These are phyloP conservation scores for Pinctada fucata DNA, from an alignment of 2,888 invertebrate genomes.

Conservation along the genomic window DNA sequence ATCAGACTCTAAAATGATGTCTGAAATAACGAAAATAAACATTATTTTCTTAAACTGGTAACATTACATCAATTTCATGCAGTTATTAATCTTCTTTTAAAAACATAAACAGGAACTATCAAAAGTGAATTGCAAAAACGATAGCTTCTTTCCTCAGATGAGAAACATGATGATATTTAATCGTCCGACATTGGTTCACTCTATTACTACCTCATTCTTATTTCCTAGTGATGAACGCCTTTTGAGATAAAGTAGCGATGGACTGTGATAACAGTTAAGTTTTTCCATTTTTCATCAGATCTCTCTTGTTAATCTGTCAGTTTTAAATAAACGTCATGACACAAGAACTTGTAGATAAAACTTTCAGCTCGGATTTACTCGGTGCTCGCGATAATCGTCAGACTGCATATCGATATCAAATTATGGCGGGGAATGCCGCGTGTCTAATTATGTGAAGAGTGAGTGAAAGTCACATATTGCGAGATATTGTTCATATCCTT, in stretches of 20 bases:
- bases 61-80: neutral
- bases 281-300: neutral
- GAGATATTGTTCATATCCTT: no score
- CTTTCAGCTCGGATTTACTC: no score
- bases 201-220: neutral
- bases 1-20: neutral
- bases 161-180: neutral
- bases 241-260: neutral
- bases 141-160: neutral
- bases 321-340: slow-evolving; percentile 3
- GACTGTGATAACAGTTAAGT: neutral
- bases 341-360: neutral
- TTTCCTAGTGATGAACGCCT: neutral
- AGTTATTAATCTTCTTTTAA: slow-evolving; percentile 4
- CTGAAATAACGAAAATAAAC: neutral
- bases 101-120: neutral
- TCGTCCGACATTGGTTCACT: neutral
- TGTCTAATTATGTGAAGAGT: neutral
- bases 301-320: neutral
- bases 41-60: neutral
- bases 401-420: neutral
- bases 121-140: neutral
- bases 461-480: no score
- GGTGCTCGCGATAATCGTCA: no score
- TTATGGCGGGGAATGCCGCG: neutral